A percentile compares a stretch with the other conserved stretches of the same genome.
Evolutionary conservation across 2,888 invertebrate species (phyloP).

Genomic region (Lycophotia porphyrea): DNA sequence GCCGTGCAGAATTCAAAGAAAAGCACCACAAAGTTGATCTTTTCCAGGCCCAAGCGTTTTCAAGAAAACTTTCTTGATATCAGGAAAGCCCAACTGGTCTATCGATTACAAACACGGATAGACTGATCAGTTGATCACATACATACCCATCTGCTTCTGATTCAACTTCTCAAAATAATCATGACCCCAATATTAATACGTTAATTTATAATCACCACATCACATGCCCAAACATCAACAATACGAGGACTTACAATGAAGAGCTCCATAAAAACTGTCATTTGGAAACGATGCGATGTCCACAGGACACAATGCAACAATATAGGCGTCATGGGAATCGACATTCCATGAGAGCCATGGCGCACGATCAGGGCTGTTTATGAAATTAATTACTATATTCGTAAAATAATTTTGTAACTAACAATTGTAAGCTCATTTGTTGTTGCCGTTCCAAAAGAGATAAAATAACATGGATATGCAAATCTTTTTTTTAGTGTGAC

Average conservation of each 20-base stretch:
- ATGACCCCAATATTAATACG: constrained; percentile 3
- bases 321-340: constrained; percentile 67
- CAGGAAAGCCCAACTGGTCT: neutral
- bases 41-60: too few relatives aligned
- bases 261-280: constrained; percentile 43
- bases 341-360: constrained; percentile 37
- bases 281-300: constrained; percentile 48
- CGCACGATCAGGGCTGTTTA: constrained; percentile 48
- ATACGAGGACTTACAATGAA: constrained; percentile 43
- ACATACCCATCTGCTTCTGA: neutral
- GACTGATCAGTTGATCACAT: too few relatives aligned
- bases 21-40: neutral
- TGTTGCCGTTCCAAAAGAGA: too few relatives aligned
- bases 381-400: neutral
- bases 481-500: too few relatives aligned
- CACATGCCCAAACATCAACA: constrained; percentile 16
- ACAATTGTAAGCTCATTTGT: too few relatives aligned
- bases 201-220: constrained; percentile 20
- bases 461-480: too few relatives aligned
- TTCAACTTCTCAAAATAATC: neutral
- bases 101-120: too few relatives aligned
- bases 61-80: neutral
- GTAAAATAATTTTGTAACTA: neutral
- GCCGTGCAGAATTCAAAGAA: neutral
- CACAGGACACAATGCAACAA: constrained; percentile 63